phyloP scores from a whole-genome alignment of 2,888 invertebrate species.

The Sarcophaga rosellei region DNA sequence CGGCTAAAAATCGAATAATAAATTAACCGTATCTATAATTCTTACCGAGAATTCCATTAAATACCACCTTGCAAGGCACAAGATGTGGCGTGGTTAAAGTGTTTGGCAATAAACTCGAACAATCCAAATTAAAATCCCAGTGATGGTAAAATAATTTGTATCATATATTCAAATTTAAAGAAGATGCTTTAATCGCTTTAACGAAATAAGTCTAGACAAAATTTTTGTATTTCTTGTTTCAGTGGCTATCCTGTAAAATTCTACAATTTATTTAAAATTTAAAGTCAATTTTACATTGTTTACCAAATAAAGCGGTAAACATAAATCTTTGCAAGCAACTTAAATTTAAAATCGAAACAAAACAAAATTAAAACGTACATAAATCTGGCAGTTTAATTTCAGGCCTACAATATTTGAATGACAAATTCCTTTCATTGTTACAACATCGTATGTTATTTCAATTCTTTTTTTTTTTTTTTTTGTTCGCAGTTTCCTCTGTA shows the following conservation, averaged over 20 bases:
- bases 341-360: constrained; percentile 31
- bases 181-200: not conserved
- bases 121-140: no score
- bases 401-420: not conserved
- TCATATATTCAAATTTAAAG: no score
- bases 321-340: constrained; percentile 58
- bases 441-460: constrained; percentile 31
- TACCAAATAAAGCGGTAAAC: constrained; percentile 28
- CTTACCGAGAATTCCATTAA: no score
- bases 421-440: constrained; percentile 21
- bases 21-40: no score
- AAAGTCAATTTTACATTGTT: constrained; percentile 58
- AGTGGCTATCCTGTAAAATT: constrained; percentile 43
- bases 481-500: constrained; percentile 50
- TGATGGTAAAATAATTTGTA: no score
- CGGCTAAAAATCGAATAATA: no score
- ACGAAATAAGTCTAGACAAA: not conserved
- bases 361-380: constrained; percentile 10
- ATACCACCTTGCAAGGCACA: no score
- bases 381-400: constrained; percentile 26
- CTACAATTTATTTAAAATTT: constrained; percentile 54
- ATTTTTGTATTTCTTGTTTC: constrained; percentile 10
- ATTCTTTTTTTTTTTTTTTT: not conserved
- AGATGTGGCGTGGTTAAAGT: no score
- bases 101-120: no score